These are phyloP conservation scores for Barbus barbus DNA, from an alignment of 2,113 vertebrate genomes.

Conservation along the genomic window DNA sequence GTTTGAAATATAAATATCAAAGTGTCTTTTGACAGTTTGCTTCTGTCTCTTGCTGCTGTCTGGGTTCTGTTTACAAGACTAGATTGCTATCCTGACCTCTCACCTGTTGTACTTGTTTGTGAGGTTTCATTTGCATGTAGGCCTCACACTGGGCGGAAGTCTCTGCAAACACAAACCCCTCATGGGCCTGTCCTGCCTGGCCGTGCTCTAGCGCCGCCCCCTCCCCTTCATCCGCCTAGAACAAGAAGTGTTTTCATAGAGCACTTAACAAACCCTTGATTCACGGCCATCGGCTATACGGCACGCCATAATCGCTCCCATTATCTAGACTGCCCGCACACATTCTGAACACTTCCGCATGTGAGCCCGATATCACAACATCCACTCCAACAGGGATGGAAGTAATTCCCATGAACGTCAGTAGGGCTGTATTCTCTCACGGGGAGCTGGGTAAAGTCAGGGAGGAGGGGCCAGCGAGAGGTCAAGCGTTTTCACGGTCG, in stretches of 20 bases:
- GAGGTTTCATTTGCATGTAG: conserved; percentile 73
- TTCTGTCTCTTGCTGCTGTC: conserved; percentile 10
- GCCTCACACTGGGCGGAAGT: conserved; percentile 70
- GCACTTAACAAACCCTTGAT: conserved; percentile 73
- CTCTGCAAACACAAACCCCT: conserved; percentile 54
- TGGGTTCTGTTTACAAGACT: conserved; percentile 58
- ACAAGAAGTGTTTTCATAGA: conserved; percentile 76
- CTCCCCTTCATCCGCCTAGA: conserved; percentile 55
- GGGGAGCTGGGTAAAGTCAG: neutral
- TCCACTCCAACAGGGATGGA: conserved; percentile 19
- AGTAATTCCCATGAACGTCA: conserved; percentile 8
- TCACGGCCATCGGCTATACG: conserved; percentile 56
- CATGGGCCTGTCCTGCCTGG: conserved; percentile 31
- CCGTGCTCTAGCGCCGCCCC: conserved; percentile 7
- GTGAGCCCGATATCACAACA: conserved; percentile 43
- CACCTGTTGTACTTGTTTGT: conserved; percentile 71
- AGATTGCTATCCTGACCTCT: conserved; percentile 65
- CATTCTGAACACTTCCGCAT: conserved; percentile 43
- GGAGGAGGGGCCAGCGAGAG: neutral
- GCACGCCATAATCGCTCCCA: conserved; percentile 24
- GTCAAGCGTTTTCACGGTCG: conserved; percentile 21
- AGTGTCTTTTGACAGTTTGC: neutral
- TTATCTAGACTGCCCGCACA: conserved; percentile 25
- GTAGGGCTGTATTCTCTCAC: conserved; percentile 5
- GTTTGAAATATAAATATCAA: no score